Percentiles rank a stretch among this genome's conserved stretches.
Evolutionary conservation across 2,888 invertebrate species (phyloP).

Genomic region (Drosophila affinis): DNA sequence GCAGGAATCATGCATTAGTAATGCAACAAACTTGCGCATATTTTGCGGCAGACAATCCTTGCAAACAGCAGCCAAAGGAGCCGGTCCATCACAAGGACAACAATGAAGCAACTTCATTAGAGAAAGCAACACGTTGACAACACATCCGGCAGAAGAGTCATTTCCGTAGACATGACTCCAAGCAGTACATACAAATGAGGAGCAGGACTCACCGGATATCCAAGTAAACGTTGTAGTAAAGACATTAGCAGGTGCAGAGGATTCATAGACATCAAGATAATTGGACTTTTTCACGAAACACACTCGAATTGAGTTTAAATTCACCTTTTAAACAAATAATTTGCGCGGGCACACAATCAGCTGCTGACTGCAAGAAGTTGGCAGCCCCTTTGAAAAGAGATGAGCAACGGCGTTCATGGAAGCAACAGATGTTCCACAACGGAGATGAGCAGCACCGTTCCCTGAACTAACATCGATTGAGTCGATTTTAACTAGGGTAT

Average conservation of each 20-base stretch:
- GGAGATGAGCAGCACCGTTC: no score
- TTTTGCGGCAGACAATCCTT: slow-evolving; percentile 41
- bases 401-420: slow-evolving; percentile 8
- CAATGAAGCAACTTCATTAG: slow-evolving; percentile 51
- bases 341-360: slow-evolving; percentile 13
- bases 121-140: slow-evolving; percentile 59
- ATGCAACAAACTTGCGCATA: slow-evolving; percentile 65
- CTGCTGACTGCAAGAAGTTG: slow-evolving; percentile 41
- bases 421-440: background rate
- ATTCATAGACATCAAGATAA: background rate
- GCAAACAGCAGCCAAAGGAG: slow-evolving; percentile 25
- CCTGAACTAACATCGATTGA: no score
- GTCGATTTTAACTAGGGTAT: background rate
- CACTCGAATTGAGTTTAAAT: background rate
- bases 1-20: slow-evolving; percentile 47
- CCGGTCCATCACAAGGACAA: background rate
- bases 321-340: slow-evolving; percentile 8
- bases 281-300: background rate
- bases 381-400: slow-evolving; percentile 43
- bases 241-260: background rate
- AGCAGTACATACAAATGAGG: slow-evolving; percentile 44
- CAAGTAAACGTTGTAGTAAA: background rate
- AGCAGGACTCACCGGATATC: slow-evolving; percentile 15
- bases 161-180: slow-evolving; percentile 49
- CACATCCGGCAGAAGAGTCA: slow-evolving; percentile 52